Percentiles rank a stretch among this genome's conserved stretches.
Evolutionary conservation across 2,888 invertebrate species (phyloP).

Genomic region (Caenorhabditis drosophilae): DNA sequence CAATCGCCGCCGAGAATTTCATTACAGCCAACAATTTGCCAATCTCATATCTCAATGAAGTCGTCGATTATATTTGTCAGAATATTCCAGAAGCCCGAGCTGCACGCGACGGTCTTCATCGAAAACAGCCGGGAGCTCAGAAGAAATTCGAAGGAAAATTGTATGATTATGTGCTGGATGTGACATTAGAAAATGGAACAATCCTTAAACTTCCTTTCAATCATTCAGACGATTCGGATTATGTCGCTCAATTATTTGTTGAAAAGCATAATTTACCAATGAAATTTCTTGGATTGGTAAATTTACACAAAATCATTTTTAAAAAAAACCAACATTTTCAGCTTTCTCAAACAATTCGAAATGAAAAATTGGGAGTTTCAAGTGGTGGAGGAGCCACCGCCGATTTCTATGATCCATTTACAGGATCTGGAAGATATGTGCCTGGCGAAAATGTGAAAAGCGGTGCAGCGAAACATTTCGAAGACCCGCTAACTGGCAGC

Average conservation of each 20-base stretch:
- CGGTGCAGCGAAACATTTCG: too few species aligned
- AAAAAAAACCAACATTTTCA: slow-evolving; percentile 5
- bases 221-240: slow-evolving; percentile 87
- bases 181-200: slow-evolving; percentile 88
- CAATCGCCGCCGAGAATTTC: slow-evolving; percentile 57
- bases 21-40: slow-evolving; percentile 55
- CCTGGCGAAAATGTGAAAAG: slow-evolving; percentile 34
- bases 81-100: slow-evolving; percentile 14
- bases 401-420: slow-evolving; percentile 33
- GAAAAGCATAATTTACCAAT: slow-evolving; percentile 84
- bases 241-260: slow-evolving; percentile 87
- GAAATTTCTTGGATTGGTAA: slow-evolving; percentile 58
- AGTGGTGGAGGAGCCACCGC: not conserved
- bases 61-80: slow-evolving; percentile 6
- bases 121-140: not conserved
- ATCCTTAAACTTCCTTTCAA: slow-evolving; percentile 86
- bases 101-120: slow-evolving; percentile 3
- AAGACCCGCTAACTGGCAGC: slow-evolving; percentile 43
- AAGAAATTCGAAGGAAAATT: slow-evolving; percentile 3
- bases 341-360: slow-evolving; percentile 4
- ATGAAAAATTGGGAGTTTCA: slow-evolving; percentile 3
- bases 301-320: slow-evolving; percentile 78
- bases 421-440: slow-evolving; percentile 67
- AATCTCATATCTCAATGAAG: slow-evolving; percentile 52
- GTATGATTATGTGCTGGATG: slow-evolving; percentile 92